Conservation (phyloP, 1,140 invertebrate genomes). For the Psix sp. region DNA sequence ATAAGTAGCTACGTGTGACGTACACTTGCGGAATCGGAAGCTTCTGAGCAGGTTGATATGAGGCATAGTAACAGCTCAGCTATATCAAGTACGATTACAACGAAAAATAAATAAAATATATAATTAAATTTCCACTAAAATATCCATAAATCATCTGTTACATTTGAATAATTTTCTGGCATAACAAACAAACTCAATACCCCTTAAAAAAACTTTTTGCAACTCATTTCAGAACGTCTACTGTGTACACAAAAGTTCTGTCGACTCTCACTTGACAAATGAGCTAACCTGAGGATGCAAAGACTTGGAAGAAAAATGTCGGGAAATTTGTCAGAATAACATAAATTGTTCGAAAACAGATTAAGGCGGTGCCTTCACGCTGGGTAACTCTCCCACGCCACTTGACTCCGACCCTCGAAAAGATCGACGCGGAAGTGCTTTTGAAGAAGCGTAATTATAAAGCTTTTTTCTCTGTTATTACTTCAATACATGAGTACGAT, state of each 20-base stretch:
- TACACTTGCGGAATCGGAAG: constrained; percentile 17
- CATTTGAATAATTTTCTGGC: too few relatives aligned
- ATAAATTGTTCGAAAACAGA: constrained; percentile 14
- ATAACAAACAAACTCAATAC: too few relatives aligned
- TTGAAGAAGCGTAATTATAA: constrained; percentile 13
- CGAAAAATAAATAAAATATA: too few relatives aligned
- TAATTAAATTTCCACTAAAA: too few relatives aligned
- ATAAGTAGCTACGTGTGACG: constrained; percentile 33
- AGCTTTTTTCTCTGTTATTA: constrained; percentile 6
- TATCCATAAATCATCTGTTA: too few relatives aligned
- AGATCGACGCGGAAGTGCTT: constrained; percentile 1
- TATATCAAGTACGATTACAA: not conserved
- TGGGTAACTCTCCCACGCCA: constrained; percentile 25
- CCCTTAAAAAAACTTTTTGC: too few relatives aligned
- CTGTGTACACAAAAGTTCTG: too few relatives aligned
- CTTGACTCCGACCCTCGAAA: not conserved
- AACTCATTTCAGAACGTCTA: too few relatives aligned
- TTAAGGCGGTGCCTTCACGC: too few relatives aligned
- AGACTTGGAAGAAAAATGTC: constrained; percentile 13
- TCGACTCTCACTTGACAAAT: too few relatives aligned
- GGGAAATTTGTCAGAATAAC: constrained; percentile 18
- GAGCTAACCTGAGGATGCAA: too few relatives aligned
- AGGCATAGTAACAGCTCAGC: not conserved
- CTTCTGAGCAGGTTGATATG: too few relatives aligned
- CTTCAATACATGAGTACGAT: not conserved